A percentile compares a stretch with the other conserved stretches of the same genome.
Evolutionary conservation across 2,113 vertebrate genomes (phyloP).

Genomic region (Antennarius striatus): DNA sequence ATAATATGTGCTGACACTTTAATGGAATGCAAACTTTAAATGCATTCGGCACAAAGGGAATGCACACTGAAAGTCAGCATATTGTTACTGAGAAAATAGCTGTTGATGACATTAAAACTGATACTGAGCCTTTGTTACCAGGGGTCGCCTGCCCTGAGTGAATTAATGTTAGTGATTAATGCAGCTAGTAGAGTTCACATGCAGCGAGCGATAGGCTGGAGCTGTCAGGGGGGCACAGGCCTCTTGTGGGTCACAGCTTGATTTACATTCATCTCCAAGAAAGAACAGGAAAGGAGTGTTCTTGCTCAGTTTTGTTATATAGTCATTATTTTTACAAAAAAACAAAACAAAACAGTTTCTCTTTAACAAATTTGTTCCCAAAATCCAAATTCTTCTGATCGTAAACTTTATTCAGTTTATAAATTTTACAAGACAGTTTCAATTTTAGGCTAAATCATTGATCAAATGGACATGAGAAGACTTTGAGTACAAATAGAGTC

Average conservation of each 20-base stretch:
- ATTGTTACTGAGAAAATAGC: not conserved
- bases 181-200: not conserved
- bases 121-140: not conserved
- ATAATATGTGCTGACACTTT: conserved; percentile 20
- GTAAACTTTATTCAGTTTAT: too few species aligned
- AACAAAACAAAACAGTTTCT: too few species aligned
- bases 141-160: not conserved
- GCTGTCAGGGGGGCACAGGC: conserved; percentile 3
- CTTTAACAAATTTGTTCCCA: too few species aligned
- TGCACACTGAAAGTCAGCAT: conserved; percentile 8
- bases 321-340: not conserved
- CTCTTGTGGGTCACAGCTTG: not conserved
- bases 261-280: conserved; percentile 1
- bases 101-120: conserved; percentile 1
- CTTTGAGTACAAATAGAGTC: too few species aligned
- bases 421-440: not conserved
- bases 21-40: conserved; percentile 5
- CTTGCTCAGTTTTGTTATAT: not conserved
- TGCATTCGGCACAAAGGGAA: not conserved
- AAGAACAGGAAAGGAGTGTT: not conserved
- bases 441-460: too few species aligned
- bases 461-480: too few species aligned
- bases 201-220: not conserved
- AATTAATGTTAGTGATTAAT: conserved; percentile 21
- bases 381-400: too few species aligned